Conservation (phyloP, 2,888 invertebrate genomes). For the Eilema depressum region DNA sequence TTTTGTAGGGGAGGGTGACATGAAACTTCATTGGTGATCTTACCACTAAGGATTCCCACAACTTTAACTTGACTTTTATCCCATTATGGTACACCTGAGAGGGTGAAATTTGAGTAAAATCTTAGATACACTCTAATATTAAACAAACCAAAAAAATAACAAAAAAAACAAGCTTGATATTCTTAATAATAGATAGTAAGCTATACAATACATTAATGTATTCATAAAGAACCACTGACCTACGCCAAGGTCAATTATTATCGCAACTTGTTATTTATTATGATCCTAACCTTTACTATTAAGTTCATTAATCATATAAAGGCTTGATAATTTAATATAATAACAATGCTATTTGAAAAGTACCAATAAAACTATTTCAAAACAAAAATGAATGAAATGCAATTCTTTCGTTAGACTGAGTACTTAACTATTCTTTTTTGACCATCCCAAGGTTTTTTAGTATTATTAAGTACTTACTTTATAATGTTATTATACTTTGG, state of each 20-base stretch:
- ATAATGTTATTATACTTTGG: background rate
- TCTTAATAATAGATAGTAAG: background rate
- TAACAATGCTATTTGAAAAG: background rate
- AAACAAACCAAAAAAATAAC: background rate
- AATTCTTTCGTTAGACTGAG: background rate
- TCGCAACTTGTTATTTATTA: background rate
- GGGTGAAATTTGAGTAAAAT: background rate
- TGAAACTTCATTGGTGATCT: no score
- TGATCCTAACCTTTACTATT: background rate
- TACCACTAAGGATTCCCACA: no score
- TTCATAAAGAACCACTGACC: background rate
- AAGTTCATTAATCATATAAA: background rate
- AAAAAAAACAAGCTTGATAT: background rate
- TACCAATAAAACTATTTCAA: background rate
- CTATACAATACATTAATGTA: background rate
- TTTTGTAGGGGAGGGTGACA: no score
- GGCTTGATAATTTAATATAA: background rate
- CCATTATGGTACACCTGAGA: no score
- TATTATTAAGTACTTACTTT: background rate
- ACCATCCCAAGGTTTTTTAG: background rate
- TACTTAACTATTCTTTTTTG: background rate
- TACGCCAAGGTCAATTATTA: background rate
- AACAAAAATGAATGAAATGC: background rate
- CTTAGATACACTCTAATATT: background rate
- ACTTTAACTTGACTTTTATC: no score